Evolutionary conservation across 2,113 vertebrate genomes (phyloP), one percentile per base, ranked within the genome.

Genomic region (Prinia subflava): DNA sequence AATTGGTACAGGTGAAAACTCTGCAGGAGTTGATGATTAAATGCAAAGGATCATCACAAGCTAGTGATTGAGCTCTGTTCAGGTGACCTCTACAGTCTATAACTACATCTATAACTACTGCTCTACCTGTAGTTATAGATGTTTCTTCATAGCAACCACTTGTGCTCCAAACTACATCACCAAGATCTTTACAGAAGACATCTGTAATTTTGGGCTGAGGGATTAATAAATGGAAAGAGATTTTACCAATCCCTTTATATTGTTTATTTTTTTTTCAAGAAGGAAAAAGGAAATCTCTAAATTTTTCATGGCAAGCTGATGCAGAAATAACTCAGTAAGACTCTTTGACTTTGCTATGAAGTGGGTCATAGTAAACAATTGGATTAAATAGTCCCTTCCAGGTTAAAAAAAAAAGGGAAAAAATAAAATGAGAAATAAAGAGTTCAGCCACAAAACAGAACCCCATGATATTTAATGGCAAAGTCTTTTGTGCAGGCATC

Each of bases 351-450:
- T 92, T 94, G 52, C 37, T 69, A 6, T 27, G 18, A 64, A 46
- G 19, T 33, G 23, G 23, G 27, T 85, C 20, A n/a, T 16, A 35
- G 30, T 37, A 39, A 78, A 88, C 50, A 47, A 44, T 42, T 31
- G 62, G 11, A 60, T 35, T 86, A 65, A 82, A 82, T 65, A 83
- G 57, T 33, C 9, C 5, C 11, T 89, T 46, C 25, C 22, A 65
- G 13, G 3, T 27, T 63, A 8, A 71, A 59, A 53, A n/a, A n/a
- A 11, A 42, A 31, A 3, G 5, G 1, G 3, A 6, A 4, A 5
- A 31, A 67, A n/a, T 18, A 46, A 69, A 74, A 9, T 13, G 22
- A 46, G 47, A 57, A 42, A 62, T 47, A 28, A 52, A 41, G 28
- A 62, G 50, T 46, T 89, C n/a, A 55, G 17, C 27, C 49, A 88